Percentiles rank a stretch among this genome's conserved stretches.
phyloP scores from a whole-genome alignment of 1,140 invertebrate genomes.

The Latrodectus geometricus region DNA sequence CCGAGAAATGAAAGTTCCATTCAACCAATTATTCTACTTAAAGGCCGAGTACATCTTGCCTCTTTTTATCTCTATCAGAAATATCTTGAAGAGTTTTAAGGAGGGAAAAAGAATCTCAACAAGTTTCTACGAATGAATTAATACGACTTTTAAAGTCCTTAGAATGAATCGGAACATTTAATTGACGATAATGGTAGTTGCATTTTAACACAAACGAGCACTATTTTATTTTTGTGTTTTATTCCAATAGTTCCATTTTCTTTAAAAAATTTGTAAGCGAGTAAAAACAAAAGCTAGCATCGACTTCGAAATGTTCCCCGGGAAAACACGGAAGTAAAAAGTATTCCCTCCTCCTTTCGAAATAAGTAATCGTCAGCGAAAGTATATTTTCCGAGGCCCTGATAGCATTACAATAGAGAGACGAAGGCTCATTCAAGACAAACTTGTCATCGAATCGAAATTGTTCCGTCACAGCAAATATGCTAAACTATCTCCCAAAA shows the following conservation, averaged over 20 bases:
- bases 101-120: not conserved
- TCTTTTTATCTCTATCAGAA: conserved; percentile 13
- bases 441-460: too few relatives aligned
- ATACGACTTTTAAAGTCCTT: not conserved
- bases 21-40: conserved; percentile 19
- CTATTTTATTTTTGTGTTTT: not conserved
- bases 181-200: conserved; percentile 18
- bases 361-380: conserved; percentile 16
- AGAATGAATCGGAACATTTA: not conserved
- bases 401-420: too few relatives aligned
- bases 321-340: not conserved
- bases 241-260: not conserved
- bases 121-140: not conserved
- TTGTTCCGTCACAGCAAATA: not conserved
- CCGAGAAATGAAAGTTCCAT: not conserved
- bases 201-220: conserved; percentile 3
- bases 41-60: not conserved
- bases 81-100: too few relatives aligned
- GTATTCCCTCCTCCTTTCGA: not conserved
- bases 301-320: not conserved
- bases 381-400: not conserved
- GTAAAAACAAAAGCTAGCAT: not conserved
- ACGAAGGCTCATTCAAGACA: too few relatives aligned
- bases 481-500: conserved; percentile 20
- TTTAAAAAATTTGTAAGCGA: too few relatives aligned